Conservation (phyloP, 2,888 invertebrate species). For the Eumacrocentrus americanus region DNA sequence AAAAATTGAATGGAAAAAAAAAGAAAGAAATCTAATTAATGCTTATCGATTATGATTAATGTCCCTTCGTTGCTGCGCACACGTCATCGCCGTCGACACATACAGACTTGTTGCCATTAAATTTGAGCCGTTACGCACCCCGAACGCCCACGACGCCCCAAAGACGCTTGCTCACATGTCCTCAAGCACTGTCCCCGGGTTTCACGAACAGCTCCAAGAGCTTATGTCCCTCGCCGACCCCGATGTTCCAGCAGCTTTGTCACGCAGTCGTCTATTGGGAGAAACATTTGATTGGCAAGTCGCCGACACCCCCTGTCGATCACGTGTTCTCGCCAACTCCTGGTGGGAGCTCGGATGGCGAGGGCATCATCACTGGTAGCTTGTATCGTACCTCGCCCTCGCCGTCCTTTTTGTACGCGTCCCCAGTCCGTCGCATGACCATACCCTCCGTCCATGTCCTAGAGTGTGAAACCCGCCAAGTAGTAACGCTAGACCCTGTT, state of each 20-base stretch:
- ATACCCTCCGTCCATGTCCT: constrained; percentile 53
- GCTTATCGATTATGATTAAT: constrained; percentile 8
- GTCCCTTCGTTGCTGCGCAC: constrained; percentile 4
- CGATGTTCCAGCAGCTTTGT: constrained; percentile 64
- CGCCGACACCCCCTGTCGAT: constrained; percentile 41
- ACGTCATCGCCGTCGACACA: constrained; percentile 15
- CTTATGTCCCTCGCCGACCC: constrained; percentile 62
- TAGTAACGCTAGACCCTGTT: constrained; percentile 60
- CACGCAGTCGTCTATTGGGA: constrained; percentile 59
- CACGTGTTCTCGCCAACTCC: constrained; percentile 20
- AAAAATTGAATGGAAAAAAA: not conserved
- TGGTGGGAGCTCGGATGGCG: constrained; percentile 31
- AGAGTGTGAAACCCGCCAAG: constrained; percentile 52
- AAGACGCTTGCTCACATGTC: constrained; percentile 50
- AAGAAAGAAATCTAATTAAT: not conserved
- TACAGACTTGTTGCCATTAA: constrained; percentile 39
- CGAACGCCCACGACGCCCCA: constrained; percentile 49
- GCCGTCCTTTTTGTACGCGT: constrained; percentile 27
- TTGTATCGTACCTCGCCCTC: constrained; percentile 22
- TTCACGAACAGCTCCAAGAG: constrained; percentile 40
- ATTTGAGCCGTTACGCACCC: constrained; percentile 47
- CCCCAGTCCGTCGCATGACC: constrained; percentile 50
- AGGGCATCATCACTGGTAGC: constrained; percentile 11
- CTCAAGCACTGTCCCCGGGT: constrained; percentile 44
- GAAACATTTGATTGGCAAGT: constrained; percentile 47